A percentile compares a stretch with the other conserved stretches of the same genome.
These are phyloP conservation scores for Mimachlamys varia DNA, from an alignment of 2,888 invertebrate genomes.

Conservation along the genomic window DNA sequence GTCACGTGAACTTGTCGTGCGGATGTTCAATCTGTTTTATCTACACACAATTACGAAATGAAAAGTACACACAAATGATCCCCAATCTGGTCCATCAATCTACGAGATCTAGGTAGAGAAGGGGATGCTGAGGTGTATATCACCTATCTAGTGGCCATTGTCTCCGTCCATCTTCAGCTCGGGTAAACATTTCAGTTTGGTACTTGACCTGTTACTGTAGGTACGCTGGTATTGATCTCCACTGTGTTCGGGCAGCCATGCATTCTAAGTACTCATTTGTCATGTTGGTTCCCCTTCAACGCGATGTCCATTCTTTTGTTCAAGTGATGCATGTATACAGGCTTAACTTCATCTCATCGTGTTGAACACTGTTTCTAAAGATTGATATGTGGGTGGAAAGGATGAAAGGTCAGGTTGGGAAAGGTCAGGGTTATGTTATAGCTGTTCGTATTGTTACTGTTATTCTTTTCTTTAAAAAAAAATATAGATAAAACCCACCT, in stretches of 20 bases:
- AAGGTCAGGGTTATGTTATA: not conserved
- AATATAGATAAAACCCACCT: no score
- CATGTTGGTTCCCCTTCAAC: no score
- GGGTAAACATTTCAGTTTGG: not conserved
- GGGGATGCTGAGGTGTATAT: not conserved
- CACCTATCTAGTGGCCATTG: not conserved
- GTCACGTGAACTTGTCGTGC: not conserved
- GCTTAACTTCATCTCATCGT: not conserved
- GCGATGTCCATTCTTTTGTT: not conserved
- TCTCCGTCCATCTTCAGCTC: not conserved
- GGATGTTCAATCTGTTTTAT: not conserved
- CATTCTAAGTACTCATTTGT: not conserved
- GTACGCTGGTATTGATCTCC: not conserved
- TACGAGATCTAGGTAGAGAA: not conserved
- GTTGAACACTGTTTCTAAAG: constrained; percentile 2
- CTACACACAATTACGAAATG: not conserved
- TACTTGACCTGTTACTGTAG: not conserved
- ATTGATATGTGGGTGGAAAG: not conserved
- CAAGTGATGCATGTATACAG: not conserved
- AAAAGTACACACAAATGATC: constrained; percentile 6
- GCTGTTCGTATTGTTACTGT: no score
- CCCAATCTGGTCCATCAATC: not conserved
- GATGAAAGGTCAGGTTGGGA: not conserved
- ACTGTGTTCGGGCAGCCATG: not conserved
- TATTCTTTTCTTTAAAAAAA: no score